Percentiles rank a stretch among this genome's conserved stretches.
phyloP scores from a whole-genome alignment of 92 coral and sea anemone species.

The Zoanthus solanderi region DNA sequence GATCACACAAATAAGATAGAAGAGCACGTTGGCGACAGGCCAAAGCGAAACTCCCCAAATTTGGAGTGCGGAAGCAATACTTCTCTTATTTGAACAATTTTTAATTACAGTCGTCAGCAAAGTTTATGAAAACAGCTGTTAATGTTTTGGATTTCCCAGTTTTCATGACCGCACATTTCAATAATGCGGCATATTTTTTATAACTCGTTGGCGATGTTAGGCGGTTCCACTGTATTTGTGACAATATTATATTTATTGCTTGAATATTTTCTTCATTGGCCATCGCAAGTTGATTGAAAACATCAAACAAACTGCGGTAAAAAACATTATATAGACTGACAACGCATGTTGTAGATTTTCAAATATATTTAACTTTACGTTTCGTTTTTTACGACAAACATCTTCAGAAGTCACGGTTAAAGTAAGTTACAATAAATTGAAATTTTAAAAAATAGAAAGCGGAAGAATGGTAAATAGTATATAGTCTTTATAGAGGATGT shows the following conservation, averaged over 20 bases:
- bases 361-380: no score
- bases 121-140: conserved; percentile 3
- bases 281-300: no score
- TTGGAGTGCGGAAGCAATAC: conserved; percentile 60
- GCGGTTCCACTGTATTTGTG: background rate
- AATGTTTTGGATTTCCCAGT: background rate
- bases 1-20: conserved; percentile 73
- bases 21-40: conserved; percentile 72
- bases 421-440: conserved; percentile 37
- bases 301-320: no score
- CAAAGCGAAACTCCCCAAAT: conserved; percentile 63
- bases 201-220: background rate
- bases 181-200: background rate
- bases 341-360: no score
- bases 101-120: conserved; percentile 8
- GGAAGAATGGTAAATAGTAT: background rate
- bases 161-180: background rate
- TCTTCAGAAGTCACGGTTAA: background rate
- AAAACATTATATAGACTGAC: no score
- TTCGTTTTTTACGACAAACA: no score
- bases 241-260: background rate
- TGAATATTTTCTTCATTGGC: no score
- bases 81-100: conserved; percentile 67
- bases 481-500: no score
- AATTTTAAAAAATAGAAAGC: conserved; percentile 28